Base-by-base conservation (phyloP, 1,140 invertebrate genomes). In the Nephotettix cincticeps region DNA sequence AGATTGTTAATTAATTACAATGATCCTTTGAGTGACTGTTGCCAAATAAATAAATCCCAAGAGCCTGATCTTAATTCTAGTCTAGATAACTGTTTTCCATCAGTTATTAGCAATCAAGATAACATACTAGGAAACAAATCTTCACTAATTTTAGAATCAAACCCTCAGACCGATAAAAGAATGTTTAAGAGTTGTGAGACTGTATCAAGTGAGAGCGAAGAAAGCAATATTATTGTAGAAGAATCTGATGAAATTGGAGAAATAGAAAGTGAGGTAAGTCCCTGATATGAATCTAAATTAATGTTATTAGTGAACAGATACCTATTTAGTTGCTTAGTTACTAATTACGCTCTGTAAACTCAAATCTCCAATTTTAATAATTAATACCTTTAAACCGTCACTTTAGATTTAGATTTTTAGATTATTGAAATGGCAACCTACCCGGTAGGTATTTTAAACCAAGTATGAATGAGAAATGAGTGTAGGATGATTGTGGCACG, bases 191-290 rank as follows among this genome's bases (percentile, higher is more conserved):
- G 40, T 27, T 40, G 21, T 47, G 58, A 65, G n/a, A 56, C 40
- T 51, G 32, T 29, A 17, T 67, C 51, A 9, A 71, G 63, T 40
- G 47, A 47, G 28, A 51, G 61, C 14, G 70, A 71, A 9, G 70
- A 71, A 56, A 71, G 70, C 51, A 68, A 71, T 61, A 71, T 71
- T 4, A 71, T 71, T 45, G 70, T 71, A 17, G 70, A 71, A 29
- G 70, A 71, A 40, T 71, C 70, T 3, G 70, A 71, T 65, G 69
- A 70, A n/a, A 65, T 45, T 28, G 69, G 63, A 51, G 69, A 63
- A 47, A 70, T 70, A 21, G 69, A 70, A 40, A 70, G 69, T 32
- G 69, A 61, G 54, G 69, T 70, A 51, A 25, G 56, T 63, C 4
- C 19, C 6, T 54, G 4, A 25, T 19, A n/a, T n/a, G n/a, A n/a